Base-by-base conservation (phyloP, 2,888 invertebrate genomes). In the Leptinotarsa haldemani region DNA sequence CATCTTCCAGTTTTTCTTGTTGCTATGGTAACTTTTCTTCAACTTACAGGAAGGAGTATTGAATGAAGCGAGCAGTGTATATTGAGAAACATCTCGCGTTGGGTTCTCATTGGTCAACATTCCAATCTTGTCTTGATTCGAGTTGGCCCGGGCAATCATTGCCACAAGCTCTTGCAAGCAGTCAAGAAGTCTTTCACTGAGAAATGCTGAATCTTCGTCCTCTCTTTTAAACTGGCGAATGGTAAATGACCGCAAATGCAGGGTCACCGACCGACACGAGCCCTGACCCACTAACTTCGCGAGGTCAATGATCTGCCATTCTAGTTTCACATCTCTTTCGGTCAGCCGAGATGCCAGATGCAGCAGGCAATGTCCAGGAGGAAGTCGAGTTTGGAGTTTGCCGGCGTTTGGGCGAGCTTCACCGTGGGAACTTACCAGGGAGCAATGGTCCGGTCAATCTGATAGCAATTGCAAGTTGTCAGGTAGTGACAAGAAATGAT, bases 211-310 rank as follows among this genome's bases (percentile, higher is more conserved):
- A 71, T 25, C 5, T n/a, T 16, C 58, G 53, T 25, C 30, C 65
- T 48, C 65, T 71, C 56, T 69, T 63, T 58, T 63, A 48, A 73
- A 64, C 76, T 77, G 74, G 76, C 77, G 73, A 79, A 80, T 78
- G 86, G 86, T 85, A 86, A 86, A 86, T 84, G 86, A 87, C 86
- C 87, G 86, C 77, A 66, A 75, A 69, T 66, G 48, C 12, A 76
- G 83, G 86, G 85, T 87, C 85, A 84, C 83, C 84, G 86, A 86
- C 86, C 87, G 85, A 83, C 83, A 83, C 83, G 80, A 86, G 87
- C 87, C 87, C 87, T 87, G 87, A 87, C 87, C 87, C 79, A 87
- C 86, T 87, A 87, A 87, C 87, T 87, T 87, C 83, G 87, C 87
- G 87, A 87, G 87, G 86, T 86, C 86, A 84, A 86, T 83, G 86